phyloP scores from a whole-genome alignment of 2,113 vertebrate genomes.

The Carlito syrichta region DNA sequence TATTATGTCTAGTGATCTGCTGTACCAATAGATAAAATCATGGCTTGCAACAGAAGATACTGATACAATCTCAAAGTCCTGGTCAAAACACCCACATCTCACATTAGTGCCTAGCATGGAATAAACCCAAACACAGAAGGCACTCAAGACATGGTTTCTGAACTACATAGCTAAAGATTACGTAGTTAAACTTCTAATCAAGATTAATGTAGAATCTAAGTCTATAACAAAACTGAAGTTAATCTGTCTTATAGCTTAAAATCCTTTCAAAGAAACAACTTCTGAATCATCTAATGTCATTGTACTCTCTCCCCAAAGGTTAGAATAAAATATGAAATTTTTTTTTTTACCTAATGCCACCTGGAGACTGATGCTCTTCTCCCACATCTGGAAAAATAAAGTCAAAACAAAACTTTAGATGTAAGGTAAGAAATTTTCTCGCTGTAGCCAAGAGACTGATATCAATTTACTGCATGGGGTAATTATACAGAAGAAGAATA shows the following conservation, averaged over 20 bases:
- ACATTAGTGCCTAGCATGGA: neutral
- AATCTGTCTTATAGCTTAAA: neutral
- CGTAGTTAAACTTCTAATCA: neutral
- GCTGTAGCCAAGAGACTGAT: neutral
- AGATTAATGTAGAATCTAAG: neutral
- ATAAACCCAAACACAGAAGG: neutral
- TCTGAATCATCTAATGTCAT: neutral
- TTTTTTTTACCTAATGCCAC: slow-evolving; percentile 83
- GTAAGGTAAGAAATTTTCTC: neutral
- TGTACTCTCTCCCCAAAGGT: neutral
- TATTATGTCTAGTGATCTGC: neutral
- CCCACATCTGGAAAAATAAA: slow-evolving; percentile 79
- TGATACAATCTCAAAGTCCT: neutral
- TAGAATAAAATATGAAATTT: neutral
- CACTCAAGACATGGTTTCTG: neutral
- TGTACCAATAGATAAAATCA: neutral
- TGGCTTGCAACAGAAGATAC: neutral
- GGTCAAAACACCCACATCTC: neutral
- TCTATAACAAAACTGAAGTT: slow-evolving; percentile 12
- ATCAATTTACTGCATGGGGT: neutral
- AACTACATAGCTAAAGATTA: neutral
- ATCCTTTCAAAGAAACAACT: neutral
- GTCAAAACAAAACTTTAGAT: neutral
- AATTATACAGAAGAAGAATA: neutral
- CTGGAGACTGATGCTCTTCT: slow-evolving; percentile 80